Evolutionary conservation across 2,113 vertebrate genomes (phyloP), one percentile per base, ranked within the genome.

Genomic region (Sturnira hondurensis): DNA sequence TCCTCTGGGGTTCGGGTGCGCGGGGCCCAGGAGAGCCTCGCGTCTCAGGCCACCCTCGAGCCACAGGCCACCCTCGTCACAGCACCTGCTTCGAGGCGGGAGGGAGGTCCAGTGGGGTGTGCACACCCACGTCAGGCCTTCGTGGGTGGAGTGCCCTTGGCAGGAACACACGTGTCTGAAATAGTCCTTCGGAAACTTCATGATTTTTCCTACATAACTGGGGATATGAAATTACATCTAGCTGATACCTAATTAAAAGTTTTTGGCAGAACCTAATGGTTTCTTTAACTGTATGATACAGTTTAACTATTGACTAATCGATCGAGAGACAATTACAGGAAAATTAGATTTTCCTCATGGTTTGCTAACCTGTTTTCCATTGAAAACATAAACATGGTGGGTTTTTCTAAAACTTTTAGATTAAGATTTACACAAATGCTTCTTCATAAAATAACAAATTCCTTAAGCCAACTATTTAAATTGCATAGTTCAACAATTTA

Each of bases 1-100:
- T 95, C 91, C 89, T 96, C 88, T 68, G 22, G 96, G 89, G 93
- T 81, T 95, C 93, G 80, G 95, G 94, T 91, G 86, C 96, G 73
- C 0, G 89, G 78, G 77, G 95, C 26, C 92, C 86, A 94, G 61
- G 80, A 33, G 93, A 97, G 94, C 89, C 93, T 90, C 93, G 81
- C 61, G 93, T 95, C 94, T 84, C 54, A 70, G 94, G 73, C 41
- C 0, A 1, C 81, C 73, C 93, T 83, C 91, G 93, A 50, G 47
- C 2, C 73, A 12, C 41, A 63, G 13, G 33, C 22, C 88, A 14
- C 63, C 84, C 78, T 83, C 33, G 82, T 43, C 73, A 68, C 36
- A 28, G 63, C 68, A 78, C 84, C 11, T 7, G 19, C 58, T 4
- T 4, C 47, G 28, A 45, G 41, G 33, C 38, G 33, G 45, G 36